Evolutionary conservation across 1,140 invertebrate species (phyloP), one percentile per base, ranked within the genome.

Genomic region (Diorhabda elongata): DNA sequence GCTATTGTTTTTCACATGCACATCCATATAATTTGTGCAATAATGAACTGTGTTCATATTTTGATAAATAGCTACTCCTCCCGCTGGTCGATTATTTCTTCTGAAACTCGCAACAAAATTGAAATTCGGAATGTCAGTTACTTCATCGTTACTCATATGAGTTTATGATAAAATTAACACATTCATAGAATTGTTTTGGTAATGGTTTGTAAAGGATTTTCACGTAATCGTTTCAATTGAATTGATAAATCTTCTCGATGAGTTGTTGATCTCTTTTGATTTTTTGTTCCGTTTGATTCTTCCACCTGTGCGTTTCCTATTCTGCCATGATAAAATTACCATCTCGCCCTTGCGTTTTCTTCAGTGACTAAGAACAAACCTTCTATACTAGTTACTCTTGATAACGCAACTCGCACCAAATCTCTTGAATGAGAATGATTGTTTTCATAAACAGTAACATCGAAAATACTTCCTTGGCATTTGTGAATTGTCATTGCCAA

Each of bases 121-220:
- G 11, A 59, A 59, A 59, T n/a, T 59, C 5, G 58, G 58, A 59
- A 11, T 4, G 58, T 59, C 58, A 41, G 11, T 59, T 59, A 59
- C 2, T 59, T 59, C 58, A 11, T 59, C 58, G 52, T 56, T n/a
- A 11, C 58, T 41, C 58, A 59, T 59, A 41, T 59, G 58, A 59
- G 58, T 59, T 59, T 59, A 5, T 59, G 58, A 11, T 59, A 59
- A 59, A 59, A 59, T 59, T 59, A 59, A 59, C 5, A 59, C 58
- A 41, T 59, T 59, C 11, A 59, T 59, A 52, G 9, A 52, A 52
- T 5, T 6, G 9, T 52, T 52, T 52, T 52, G 47, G 47, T 52
- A 52, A 52, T 52, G 47, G 47, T 52, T 52, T 52, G 47, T 2
- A 52, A 52, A 52, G 47, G 47, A 52, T 52, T 5, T 52, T 52